These are phyloP conservation scores for Monomorium pharaonis DNA, from an alignment of 1,140 invertebrate genomes.

Conservation along the genomic window DNA sequence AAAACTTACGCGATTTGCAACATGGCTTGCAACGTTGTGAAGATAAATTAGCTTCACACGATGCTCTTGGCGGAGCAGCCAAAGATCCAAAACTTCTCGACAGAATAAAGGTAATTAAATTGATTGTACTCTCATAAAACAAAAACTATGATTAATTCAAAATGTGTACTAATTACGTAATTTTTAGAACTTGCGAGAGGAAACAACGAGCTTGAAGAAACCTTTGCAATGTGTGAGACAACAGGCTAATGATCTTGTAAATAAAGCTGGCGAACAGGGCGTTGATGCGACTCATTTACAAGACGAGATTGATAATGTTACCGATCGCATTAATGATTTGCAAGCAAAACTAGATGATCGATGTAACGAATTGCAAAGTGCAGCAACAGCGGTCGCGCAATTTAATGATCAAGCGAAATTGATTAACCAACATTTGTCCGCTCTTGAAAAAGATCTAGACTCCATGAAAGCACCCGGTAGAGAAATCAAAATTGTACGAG, in stretches of 20 bases:
- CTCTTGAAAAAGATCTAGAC: conserved; percentile 94
- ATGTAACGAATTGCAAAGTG: conserved; percentile 93
- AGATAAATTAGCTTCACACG: conserved; percentile 93
- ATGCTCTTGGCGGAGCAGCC: conserved; percentile 91
- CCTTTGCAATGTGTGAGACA: conserved; percentile 90
- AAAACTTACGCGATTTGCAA: conserved; percentile 93
- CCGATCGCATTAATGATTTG: conserved; percentile 92
- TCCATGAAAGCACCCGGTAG: conserved; percentile 93
- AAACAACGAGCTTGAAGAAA: conserved; percentile 90
- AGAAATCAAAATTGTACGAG: conserved; percentile 93
- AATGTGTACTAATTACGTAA: conserved; percentile 7
- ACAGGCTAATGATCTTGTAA: conserved; percentile 90
- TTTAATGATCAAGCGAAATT: conserved; percentile 95
- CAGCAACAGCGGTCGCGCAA: conserved; percentile 93
- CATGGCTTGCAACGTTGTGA: conserved; percentile 94
- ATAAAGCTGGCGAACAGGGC: conserved; percentile 89
- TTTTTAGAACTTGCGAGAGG: conserved; percentile 88
- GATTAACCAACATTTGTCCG: conserved; percentile 90
- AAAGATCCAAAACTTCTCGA: conserved; percentile 93
- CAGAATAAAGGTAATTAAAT: conserved; percentile 88
- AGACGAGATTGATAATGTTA: conserved; percentile 91
- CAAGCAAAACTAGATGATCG: conserved; percentile 92
- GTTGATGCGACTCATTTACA: conserved; percentile 91
- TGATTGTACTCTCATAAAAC: not conserved
- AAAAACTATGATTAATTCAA: not conserved